Conservation (phyloP, 2,888 invertebrate species). For the Agonopterix alstromeriana region DNA sequence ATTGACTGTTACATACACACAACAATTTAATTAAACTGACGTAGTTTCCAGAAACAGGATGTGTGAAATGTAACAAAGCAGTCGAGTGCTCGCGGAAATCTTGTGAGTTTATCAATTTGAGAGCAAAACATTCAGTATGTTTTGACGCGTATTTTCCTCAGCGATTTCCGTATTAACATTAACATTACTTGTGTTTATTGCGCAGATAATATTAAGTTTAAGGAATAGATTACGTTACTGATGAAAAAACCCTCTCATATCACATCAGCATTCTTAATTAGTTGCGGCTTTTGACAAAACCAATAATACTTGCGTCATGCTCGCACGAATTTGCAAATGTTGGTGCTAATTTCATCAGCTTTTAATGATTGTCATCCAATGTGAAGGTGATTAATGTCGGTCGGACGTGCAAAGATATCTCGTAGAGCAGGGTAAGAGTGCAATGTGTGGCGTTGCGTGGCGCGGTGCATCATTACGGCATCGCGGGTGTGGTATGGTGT, state of each 20-base stretch:
- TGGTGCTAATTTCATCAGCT: conserved; percentile 43
- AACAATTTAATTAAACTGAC: background rate
- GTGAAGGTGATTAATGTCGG: conserved; percentile 2
- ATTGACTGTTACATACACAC: conserved; percentile 21
- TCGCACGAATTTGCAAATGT: conserved; percentile 29
- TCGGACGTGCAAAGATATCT: background rate
- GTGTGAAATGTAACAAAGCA: conserved; percentile 28
- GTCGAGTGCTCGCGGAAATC: conserved; percentile 27
- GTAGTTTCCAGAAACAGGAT: conserved; percentile 45
- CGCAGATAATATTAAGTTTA: background rate
- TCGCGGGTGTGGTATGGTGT: conserved; percentile 29
- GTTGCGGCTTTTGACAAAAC: conserved; percentile 14
- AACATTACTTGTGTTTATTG: background rate
- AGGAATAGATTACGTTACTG: background rate
- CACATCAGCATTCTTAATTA: background rate
- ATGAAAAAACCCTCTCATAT: background rate
- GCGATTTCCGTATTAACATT: conserved; percentile 5
- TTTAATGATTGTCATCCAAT: conserved; percentile 27
- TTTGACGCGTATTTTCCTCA: conserved; percentile 31
- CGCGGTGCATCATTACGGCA: conserved; percentile 18
- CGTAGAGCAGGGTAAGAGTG: conserved; percentile 2
- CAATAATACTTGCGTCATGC: conserved; percentile 25
- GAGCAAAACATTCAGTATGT: conserved; percentile 31
- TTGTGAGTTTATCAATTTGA: conserved; percentile 22
- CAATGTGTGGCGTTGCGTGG: conserved; percentile 7